phyloP scores from a whole-genome alignment of 2,888 invertebrate species.

The Thumatha senex region DNA sequence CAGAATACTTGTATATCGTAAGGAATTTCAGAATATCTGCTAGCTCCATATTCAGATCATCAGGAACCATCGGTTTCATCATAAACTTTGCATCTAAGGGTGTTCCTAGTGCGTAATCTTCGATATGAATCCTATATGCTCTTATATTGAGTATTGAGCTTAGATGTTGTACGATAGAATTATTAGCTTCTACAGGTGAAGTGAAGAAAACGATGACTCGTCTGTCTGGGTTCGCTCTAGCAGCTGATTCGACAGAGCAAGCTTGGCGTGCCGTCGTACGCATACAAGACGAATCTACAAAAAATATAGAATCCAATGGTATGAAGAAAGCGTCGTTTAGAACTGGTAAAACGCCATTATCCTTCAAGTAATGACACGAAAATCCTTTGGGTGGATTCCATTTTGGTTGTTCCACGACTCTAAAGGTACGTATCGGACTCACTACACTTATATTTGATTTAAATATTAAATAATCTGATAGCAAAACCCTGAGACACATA shows the following conservation, averaged over 20 bases:
- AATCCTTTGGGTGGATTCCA: too few relatives aligned
- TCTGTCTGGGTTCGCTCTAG: constrained; percentile 33
- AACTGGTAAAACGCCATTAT: background rate
- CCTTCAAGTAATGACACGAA: background rate
- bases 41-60: constrained; percentile 5
- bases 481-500: too few relatives aligned
- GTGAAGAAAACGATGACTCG: constrained; percentile 49
- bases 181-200: background rate
- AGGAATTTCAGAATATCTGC: constrained; percentile 18
- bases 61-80: background rate
- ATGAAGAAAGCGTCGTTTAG: background rate
- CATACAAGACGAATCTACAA: constrained; percentile 86
- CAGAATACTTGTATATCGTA: constrained; percentile 21
- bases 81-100: constrained; percentile 8
- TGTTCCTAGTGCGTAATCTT: constrained; percentile 11
- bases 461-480: too few relatives aligned
- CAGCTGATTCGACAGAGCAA: constrained; percentile 34
- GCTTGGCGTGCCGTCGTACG: constrained; percentile 52
- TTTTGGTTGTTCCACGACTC: too few relatives aligned
- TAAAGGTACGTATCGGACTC: too few relatives aligned
- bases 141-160: background rate
- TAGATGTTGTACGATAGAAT: background rate
- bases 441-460: too few relatives aligned
- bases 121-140: constrained; percentile 14
- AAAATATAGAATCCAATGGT: constrained; percentile 69